Conservation (phyloP, 2,797 vertebrate genomes). For the Scolopax rusticola region DNA sequence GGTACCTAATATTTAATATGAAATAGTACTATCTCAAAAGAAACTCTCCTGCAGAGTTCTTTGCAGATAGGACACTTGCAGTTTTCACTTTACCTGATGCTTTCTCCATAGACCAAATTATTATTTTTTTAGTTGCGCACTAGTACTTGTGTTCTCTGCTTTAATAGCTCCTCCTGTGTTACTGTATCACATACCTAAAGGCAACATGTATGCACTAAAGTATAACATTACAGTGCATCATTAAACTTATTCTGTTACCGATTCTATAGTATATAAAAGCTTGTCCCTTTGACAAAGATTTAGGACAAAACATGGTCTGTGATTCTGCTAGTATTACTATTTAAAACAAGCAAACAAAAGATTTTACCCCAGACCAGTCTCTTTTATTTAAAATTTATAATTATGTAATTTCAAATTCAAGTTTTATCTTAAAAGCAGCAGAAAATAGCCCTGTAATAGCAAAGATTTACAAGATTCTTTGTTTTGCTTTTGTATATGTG, state of each 20-base stretch:
- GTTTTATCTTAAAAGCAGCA: neutral
- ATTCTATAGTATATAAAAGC: neutral
- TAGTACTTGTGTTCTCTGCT: neutral
- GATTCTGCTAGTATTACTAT: neutral
- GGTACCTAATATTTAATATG: too few species aligned
- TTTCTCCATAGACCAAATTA: neutral
- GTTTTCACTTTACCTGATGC: neutral
- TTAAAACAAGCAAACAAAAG: neutral
- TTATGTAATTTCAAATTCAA: neutral
- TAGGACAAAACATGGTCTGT: neutral
- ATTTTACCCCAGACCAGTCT: accelerated
- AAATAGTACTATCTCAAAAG: neutral
- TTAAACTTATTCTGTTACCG: neutral
- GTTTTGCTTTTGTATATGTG: neutral
- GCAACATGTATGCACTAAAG: neutral
- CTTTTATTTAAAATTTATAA: neutral
- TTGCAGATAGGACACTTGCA: neutral
- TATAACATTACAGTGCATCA: neutral
- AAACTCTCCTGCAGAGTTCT: neutral
- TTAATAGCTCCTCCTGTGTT: neutral
- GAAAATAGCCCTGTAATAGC: neutral
- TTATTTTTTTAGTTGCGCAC: neutral
- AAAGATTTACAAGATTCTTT: neutral
- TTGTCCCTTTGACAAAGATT: neutral
- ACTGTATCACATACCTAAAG: neutral